These are phyloP conservation scores for Ellobium chinense DNA, from an alignment of 2,888 invertebrate genomes.

Conservation along the genomic window DNA sequence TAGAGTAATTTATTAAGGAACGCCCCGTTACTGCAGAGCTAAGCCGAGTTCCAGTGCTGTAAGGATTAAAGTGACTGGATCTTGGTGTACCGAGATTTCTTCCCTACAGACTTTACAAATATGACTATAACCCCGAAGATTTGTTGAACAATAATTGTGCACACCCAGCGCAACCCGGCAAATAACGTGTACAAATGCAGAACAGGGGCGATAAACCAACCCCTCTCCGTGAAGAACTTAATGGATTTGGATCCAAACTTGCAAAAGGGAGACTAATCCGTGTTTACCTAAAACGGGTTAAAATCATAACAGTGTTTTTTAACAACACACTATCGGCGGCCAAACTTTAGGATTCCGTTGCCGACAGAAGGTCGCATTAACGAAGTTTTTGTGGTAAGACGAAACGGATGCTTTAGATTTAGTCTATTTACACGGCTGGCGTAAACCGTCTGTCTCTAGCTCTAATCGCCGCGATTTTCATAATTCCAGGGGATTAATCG, in stretches of 20 bases:
- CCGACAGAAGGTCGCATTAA: slow-evolving; percentile 17
- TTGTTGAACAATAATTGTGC: no score
- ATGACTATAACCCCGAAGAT: no score
- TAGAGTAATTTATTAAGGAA: no score
- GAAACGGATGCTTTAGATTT: slow-evolving; percentile 29
- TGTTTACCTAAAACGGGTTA: slow-evolving; percentile 21
- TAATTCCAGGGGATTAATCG: slow-evolving; percentile 36
- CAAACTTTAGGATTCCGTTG: slow-evolving; percentile 19
- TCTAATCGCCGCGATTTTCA: slow-evolving; percentile 20
- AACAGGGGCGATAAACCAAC: neutral
- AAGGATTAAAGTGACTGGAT: no score
- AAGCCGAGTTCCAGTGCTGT: no score
- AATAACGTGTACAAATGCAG: neutral
- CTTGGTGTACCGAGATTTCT: no score
- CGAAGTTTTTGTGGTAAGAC: slow-evolving; percentile 1
- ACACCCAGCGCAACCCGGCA: no score
- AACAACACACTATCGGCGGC: neutral
- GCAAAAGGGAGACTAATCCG: slow-evolving; percentile 55
- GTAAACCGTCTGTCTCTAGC: slow-evolving; percentile 18
- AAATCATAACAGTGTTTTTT: slow-evolving; percentile 13
- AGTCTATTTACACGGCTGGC: neutral
- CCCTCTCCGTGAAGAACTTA: slow-evolving; percentile 54
- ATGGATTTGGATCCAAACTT: slow-evolving; percentile 64
- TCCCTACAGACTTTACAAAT: no score
- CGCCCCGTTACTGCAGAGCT: no score